Evolutionary conservation across 1,140 invertebrate genomes (phyloP), one percentile per base, ranked within the genome.

Genomic region (Wiebesia pumilae): DNA sequence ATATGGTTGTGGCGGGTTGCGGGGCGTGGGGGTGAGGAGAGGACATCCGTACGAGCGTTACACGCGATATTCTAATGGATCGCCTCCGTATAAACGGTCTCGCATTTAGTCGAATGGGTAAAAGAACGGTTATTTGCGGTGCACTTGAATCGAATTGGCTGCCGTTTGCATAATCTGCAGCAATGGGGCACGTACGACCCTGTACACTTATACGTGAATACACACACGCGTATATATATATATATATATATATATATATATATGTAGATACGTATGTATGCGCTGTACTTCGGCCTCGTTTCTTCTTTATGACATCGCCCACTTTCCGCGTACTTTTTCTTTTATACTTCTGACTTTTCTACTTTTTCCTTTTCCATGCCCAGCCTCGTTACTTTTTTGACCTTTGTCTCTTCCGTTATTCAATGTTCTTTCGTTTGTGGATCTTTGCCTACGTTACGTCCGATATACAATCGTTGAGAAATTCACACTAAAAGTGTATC

Each of bases 101-200:
- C 87, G 89, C 92, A 90, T 92, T 93, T 92, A 92, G 90, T 85
- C 89, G 89, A 91, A 93, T 91, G 90, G 91, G 90, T 91, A 92
- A 93, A 93, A 93, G 92, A 92, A 90, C 91, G 89, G 92, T 93
- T 93, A 93, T 93, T 93, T 93, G 92, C 91, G 91, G 90, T 92
- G 92, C 92, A 93, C 92, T 93, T 92, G 89, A 93, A 93, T 93
- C 91, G 92, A 93, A 93, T 93, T 93, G 92, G 92, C 90, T 90
- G 91, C 91, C 89, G 92, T 93, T 93, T 93, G 92, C 92, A 93
- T 93, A 93, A 93, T 93, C 91, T 90, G 84, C 89, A 87, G 86
- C 89, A 82, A 89, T 85, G 87, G 87, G 85, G 88, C 84, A 87
- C 88, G 89, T 90, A 88, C 88, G 86, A 35, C 88, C 87, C 51